Conservation (phyloP, 1,140 invertebrate genomes). For the Leptinotarsa texana region DNA sequence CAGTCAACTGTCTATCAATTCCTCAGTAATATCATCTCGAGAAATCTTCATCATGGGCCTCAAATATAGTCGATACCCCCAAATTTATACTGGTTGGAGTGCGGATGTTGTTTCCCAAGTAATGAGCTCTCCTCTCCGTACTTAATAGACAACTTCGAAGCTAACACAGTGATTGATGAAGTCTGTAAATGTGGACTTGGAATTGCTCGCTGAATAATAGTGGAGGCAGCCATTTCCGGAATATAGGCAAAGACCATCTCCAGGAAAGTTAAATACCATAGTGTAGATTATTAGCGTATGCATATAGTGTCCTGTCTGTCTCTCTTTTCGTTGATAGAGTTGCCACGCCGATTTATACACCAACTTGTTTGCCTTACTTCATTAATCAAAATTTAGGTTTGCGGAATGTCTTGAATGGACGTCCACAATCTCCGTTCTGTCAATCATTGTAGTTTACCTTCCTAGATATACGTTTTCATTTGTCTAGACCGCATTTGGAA, state of each 20-base stretch:
- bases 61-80: neutral
- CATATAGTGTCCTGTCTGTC: conserved; percentile 25
- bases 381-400: conserved; percentile 19
- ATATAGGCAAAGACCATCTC: conserved; percentile 11
- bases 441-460: neutral
- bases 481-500: neutral
- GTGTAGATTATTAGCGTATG: conserved; percentile 32
- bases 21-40: too few relatives aligned
- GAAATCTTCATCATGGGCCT: too few relatives aligned
- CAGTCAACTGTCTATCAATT: too few relatives aligned
- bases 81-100: conserved; percentile 41
- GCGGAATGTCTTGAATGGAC: conserved; percentile 4
- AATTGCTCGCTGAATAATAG: conserved; percentile 43
- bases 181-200: conserved; percentile 47
- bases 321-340: conserved; percentile 4
- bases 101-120: conserved; percentile 38
- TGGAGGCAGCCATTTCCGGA: conserved; percentile 16
- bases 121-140: conserved; percentile 44
- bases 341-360: neutral
- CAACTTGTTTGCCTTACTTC: conserved; percentile 10
- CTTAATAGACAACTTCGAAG: conserved; percentile 47
- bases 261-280: conserved; percentile 27
- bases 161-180: conserved; percentile 48
- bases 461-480: neutral
- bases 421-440: neutral